A percentile compares a stretch with the other conserved stretches of the same genome.
phyloP scores from a whole-genome alignment of 1,140 invertebrate species.

The Sarcophaga bullata region DNA sequence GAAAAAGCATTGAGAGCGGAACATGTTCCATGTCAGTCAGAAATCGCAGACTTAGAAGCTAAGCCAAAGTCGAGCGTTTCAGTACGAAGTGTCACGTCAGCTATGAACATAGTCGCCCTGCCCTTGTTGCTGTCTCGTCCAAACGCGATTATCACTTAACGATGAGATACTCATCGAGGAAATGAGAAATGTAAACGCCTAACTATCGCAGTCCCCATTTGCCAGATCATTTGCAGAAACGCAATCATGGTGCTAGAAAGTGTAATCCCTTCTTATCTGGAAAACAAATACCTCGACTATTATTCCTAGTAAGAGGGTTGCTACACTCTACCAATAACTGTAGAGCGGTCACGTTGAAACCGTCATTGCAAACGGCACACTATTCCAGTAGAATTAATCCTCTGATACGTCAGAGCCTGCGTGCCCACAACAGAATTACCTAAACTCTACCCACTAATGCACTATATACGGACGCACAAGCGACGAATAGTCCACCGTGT shows the following conservation, averaged over 20 bases:
- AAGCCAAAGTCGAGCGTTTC: conserved; percentile 35
- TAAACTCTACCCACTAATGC: conserved; percentile 25
- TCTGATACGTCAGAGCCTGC: conserved; percentile 45
- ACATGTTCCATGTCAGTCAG: conserved; percentile 46
- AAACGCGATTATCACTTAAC: conserved; percentile 37
- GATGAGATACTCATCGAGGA: too few relatives aligned
- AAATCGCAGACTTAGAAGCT: conserved; percentile 38
- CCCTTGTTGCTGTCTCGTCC: conserved; percentile 31
- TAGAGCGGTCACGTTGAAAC: conserved; percentile 49
- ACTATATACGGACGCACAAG: conserved; percentile 44
- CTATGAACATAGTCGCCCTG: conserved; percentile 41
- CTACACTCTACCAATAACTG: conserved; percentile 45
- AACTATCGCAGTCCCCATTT: too few relatives aligned
- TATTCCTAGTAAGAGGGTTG: conserved; percentile 48
- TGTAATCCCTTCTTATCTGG: conserved; percentile 31
- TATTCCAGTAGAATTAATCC: conserved; percentile 48
- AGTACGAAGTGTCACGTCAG: conserved; percentile 31
- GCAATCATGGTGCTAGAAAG: too few relatives aligned
- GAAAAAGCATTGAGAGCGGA: conserved; percentile 47
- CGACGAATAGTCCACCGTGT: conserved; percentile 41
- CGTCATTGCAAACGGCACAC: conserved; percentile 49
- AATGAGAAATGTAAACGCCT: too few relatives aligned
- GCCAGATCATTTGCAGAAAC: background rate
- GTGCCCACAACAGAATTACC: conserved; percentile 22
- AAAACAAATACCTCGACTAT: too few relatives aligned